Evolutionary conservation across 2,113 vertebrate species (phyloP).

Genomic region (Mesoclemmys tuberculata): DNA sequence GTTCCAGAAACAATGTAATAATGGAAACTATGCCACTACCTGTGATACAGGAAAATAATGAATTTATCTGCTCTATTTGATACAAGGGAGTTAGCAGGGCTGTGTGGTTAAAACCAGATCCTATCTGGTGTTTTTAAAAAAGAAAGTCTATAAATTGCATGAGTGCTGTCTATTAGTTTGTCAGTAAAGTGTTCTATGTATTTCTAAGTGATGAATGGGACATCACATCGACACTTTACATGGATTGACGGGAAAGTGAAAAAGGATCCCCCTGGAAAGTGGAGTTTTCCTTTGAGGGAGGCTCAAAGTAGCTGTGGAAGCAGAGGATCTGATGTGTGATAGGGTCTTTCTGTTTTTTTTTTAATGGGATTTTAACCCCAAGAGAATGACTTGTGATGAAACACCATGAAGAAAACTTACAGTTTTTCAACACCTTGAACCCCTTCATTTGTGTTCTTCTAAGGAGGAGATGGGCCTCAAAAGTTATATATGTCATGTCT

Average conservation of each 20-base stretch:
- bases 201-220: background rate
- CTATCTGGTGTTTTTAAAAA: background rate
- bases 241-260: background rate
- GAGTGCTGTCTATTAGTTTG: background rate
- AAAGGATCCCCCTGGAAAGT: accelerated
- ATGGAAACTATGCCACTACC: background rate
- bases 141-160: background rate
- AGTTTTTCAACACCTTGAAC: accelerated
- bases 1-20: background rate
- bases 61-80: background rate
- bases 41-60: background rate
- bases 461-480: background rate
- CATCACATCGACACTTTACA: background rate
- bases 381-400: accelerated
- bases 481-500: background rate
- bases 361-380: background rate
- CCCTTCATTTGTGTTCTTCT: background rate
- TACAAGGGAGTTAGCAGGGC: background rate
- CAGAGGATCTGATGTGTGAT: accelerated
- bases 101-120: background rate
- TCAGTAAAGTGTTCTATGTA: background rate
- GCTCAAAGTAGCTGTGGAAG: background rate
- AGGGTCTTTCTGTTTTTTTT: accelerated
- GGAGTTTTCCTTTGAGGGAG: accelerated
- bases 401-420: background rate